Percentiles rank a stretch among this genome's conserved stretches.
These are phyloP conservation scores for Callyntrura sp. DNA, from an alignment of 2,888 invertebrate species.

Conservation along the genomic window DNA sequence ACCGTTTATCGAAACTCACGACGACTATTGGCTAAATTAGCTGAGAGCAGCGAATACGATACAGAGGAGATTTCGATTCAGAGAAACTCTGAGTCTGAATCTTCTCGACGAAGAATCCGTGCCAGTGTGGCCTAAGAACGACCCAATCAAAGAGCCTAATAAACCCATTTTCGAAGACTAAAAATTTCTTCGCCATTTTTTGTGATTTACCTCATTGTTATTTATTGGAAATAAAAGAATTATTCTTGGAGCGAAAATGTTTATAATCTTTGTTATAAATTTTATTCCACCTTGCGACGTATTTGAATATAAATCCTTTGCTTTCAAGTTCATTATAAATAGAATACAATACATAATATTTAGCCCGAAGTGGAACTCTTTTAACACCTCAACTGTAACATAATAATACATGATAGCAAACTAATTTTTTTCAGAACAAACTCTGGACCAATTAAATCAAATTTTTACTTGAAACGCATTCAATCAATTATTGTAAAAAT, in stretches of 20 bases:
- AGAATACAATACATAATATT: constrained; percentile 33
- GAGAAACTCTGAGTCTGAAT: constrained; percentile 66
- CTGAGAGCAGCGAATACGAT: constrained; percentile 68
- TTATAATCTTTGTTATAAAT: constrained; percentile 51
- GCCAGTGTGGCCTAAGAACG: constrained; percentile 37
- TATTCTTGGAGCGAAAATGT: background rate
- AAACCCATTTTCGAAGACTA: constrained; percentile 28
- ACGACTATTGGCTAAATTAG: constrained; percentile 65
- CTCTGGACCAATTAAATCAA: constrained; percentile 20
- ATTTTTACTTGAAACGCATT: constrained; percentile 29
- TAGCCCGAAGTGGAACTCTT: constrained; percentile 50
- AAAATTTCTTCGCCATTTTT: constrained; percentile 24
- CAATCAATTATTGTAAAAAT: constrained; percentile 32
- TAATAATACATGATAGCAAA: constrained; percentile 27
- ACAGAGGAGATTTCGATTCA: constrained; percentile 70
- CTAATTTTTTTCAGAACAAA: constrained; percentile 15
- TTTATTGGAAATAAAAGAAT: constrained; percentile 47
- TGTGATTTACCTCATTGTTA: constrained; percentile 48
- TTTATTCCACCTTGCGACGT: constrained; percentile 57
- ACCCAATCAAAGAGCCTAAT: background rate
- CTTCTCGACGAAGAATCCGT: constrained; percentile 65
- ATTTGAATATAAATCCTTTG: constrained; percentile 57
- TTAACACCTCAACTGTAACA: constrained; percentile 13
- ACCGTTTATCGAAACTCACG: constrained; percentile 62
- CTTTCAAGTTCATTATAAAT: constrained; percentile 51